Conservation (phyloP, 2,113 vertebrate genomes). For the Salvator merianae region DNA sequence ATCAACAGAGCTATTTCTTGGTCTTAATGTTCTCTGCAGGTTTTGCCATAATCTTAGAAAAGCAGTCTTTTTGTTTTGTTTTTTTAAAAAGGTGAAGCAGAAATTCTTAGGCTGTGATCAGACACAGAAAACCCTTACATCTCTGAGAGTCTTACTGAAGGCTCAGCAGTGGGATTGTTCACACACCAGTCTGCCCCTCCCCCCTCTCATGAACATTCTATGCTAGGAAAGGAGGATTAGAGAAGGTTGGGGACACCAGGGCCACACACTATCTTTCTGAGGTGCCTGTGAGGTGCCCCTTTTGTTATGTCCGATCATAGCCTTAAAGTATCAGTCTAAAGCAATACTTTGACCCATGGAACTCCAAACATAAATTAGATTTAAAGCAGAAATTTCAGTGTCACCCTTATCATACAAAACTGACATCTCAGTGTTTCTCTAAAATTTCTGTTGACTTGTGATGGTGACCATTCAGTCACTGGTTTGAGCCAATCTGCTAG, state of each 20-base stretch:
- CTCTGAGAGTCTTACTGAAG: background rate
- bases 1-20: constrained; percentile 6
- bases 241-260: too few relatives aligned
- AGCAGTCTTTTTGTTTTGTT: too few relatives aligned
- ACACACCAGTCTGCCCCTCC: too few relatives aligned
- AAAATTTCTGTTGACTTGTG: fast-evolving
- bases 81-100: background rate
- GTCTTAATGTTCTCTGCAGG: background rate
- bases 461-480: background rate
- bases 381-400: background rate
- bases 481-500: background rate
- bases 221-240: too few relatives aligned
- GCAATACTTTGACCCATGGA: background rate
- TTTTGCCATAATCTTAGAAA: background rate
- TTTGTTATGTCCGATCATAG: too few relatives aligned
- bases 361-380: background rate
- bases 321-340: too few relatives aligned
- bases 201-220: too few relatives aligned
- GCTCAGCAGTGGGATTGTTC: too few relatives aligned
- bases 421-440: background rate
- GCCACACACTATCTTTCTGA: too few relatives aligned
- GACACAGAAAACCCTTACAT: background rate
- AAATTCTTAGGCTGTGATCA: background rate
- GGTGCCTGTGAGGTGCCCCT: too few relatives aligned
- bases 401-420: background rate